Evolutionary conservation across 2,888 invertebrate genomes (phyloP), one percentile per base, ranked within the genome.

Genomic region (Sipunculus nudus): DNA sequence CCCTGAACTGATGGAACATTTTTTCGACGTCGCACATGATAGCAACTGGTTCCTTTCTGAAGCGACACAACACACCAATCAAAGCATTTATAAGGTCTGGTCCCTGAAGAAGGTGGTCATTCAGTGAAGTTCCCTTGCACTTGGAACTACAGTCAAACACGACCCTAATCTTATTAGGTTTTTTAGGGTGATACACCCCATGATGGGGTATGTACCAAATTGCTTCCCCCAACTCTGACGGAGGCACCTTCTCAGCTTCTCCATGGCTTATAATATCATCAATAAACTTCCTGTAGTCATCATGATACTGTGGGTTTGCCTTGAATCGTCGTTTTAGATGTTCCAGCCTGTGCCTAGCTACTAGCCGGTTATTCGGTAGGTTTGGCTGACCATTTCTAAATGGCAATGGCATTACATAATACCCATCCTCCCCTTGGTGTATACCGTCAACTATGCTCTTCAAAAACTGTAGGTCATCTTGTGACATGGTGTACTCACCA

Each of bases 1-100:
- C 65, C 1, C 6, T n/a, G 21, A 66, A 54, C 26, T 59, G 53
- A 19, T 62, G 55, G 49, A 64, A 67, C 62, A 69, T 69, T 3
- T 31, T 25, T 40, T 67, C 63, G n/a, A 69, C 53, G 41, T 67
- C 65, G 23, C 63, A 58, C 16, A 53, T 48, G 16, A 65, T 19
- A 6, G 66, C 62, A 16, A 64, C 21, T 21, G 40, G 31, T 26
- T 63, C 56, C n/a, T 65, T 4, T 10, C 61, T 26, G 28, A 63
- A 68, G 19, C 61, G 32, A n/a, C 38, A 35, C 10, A 65, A 41
- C 4, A 62, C 60, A 25, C 61, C 52, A 6, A 56, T 26, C 6
- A 68, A 40, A 1, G 29, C 31, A 29, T 65, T 65, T 2, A 50
- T 65, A 26, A 65, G 10, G 26, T 65, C 63, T 10, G 63, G 63